Base-by-base conservation (phyloP, 2,113 vertebrate species). In the Rhinoderma darwinii region DNA sequence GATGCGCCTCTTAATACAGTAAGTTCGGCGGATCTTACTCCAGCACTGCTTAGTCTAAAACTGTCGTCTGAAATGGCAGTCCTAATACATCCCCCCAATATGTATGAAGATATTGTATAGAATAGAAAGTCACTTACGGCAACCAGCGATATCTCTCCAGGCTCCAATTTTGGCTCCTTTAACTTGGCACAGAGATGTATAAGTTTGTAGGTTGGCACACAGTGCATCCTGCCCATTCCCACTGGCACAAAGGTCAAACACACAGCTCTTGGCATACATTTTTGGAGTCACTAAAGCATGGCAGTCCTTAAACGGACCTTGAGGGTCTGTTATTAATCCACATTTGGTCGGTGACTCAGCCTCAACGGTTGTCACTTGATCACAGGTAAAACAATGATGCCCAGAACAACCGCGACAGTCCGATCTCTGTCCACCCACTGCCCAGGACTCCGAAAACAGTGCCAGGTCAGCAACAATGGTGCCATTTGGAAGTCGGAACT, bases 191-290 rank as follows among this genome's bases (percentile, higher is more conserved):
- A 79, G 80, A 50, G 89, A 88, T 0, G 88, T 66, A 41, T 90
- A 91, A 4, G 59, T 88, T 30, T 80, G 91, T 47, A 91, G 88
- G 37, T 75, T 88, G 47, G 68, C 75, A 83, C 90, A 91, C 83
- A 90, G 44, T 50, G 88, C 68, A 18, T 82, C 51, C n/a, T 84
- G 39, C 22, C 82, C 81, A 15, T 68, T 75, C 74, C 88, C 70
- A 50, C 90, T 87, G 44, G 87, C 12, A 75, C 89, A 92, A 32
- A 91, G 56, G 84, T 90, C 89, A 68, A 88, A 90, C 43, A 90
- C 88, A 70, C 91, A 93, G 79, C 83, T 89, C 7, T 90, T 50
- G 78, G 89, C 88, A 47, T 89, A 90, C 0, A 81, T 82, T n/a
- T 79, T 12, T 70, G 90, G 90, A 44, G 89, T 83, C 9, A 92